A percentile compares a stretch with the other conserved stretches of the same genome.
Evolutionary conservation across 2,113 vertebrate genomes (phyloP).

Genomic region (Phasianus colchicus): DNA sequence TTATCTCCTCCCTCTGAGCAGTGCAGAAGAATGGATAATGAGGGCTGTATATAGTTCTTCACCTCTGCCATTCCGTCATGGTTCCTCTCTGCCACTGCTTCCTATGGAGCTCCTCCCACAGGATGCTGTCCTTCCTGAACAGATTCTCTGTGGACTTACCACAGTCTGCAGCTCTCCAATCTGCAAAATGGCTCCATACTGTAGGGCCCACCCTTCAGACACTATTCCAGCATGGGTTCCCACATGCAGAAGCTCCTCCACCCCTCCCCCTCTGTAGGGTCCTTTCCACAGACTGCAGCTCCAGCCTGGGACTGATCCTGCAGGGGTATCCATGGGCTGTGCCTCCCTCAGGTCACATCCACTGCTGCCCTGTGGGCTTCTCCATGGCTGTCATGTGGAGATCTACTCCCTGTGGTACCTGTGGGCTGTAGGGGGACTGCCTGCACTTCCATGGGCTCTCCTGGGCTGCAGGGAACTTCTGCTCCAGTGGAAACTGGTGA

Average conservation of each 20-base stretch:
- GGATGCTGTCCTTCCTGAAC: not conserved
- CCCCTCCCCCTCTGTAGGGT: not conserved
- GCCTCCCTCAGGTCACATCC: not conserved
- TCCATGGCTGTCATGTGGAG: no score
- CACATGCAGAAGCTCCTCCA: not conserved
- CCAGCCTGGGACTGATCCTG: not conserved
- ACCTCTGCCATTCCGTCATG: not conserved
- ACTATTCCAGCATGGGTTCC: not conserved
- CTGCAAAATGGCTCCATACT: not conserved
- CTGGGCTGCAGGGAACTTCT: not conserved
- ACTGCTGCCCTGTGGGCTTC: not conserved
- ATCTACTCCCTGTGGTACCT: not conserved
- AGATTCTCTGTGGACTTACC: not conserved
- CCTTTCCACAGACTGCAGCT: not conserved
- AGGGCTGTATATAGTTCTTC: not conserved
- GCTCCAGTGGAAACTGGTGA: not conserved
- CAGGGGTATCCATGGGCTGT: not conserved
- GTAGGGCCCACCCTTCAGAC: no score
- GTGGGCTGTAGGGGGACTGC: not conserved
- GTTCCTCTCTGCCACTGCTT: not conserved
- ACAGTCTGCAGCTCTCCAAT: not conserved
- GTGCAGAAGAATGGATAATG: not conserved
- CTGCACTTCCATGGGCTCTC: not conserved
- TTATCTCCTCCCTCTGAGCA: not conserved
- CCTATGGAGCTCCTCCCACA: not conserved